phyloP scores from a whole-genome alignment of 2,888 invertebrate genomes.

The Drosophila quasianomalipes region DNA sequence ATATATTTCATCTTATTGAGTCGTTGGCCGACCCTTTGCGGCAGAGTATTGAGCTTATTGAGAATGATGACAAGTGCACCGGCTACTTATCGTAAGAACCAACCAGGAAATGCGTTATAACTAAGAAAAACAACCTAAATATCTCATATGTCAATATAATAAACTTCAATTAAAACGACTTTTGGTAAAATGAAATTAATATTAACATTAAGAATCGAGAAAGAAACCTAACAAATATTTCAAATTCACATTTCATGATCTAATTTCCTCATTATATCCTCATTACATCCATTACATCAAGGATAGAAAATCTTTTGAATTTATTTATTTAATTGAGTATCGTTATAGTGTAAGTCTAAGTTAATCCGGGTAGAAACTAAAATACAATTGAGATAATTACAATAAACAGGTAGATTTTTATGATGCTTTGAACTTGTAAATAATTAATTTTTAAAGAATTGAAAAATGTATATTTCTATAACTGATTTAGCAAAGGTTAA shows the following conservation, averaged over 20 bases:
- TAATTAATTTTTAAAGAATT: background rate
- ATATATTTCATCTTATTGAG: conserved; percentile 85
- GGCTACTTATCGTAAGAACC: conserved; percentile 21
- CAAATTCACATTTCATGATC: background rate
- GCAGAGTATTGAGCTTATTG: conserved; percentile 10
- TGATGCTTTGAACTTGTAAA: background rate
- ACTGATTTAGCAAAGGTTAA: background rate
- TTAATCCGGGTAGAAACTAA: background rate
- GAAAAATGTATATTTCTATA: background rate
- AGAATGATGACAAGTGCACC: conserved; percentile 54
- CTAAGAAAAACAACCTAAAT: background rate
- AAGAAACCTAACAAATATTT: background rate
- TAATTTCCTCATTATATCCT: background rate
- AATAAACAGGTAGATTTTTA: background rate
- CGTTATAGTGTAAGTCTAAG: background rate
- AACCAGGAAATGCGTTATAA: conserved; percentile 7
- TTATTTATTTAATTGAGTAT: background rate
- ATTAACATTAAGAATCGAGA: background rate
- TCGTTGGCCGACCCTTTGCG: conserved; percentile 65
- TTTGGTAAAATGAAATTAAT: background rate
- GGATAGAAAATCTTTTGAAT: background rate
- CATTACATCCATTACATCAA: background rate
- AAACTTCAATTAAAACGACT: background rate
- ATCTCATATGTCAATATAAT: background rate
- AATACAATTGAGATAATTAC: background rate